Conservation (phyloP, 1,140 invertebrate genomes). For the Tribolium madens region DNA sequence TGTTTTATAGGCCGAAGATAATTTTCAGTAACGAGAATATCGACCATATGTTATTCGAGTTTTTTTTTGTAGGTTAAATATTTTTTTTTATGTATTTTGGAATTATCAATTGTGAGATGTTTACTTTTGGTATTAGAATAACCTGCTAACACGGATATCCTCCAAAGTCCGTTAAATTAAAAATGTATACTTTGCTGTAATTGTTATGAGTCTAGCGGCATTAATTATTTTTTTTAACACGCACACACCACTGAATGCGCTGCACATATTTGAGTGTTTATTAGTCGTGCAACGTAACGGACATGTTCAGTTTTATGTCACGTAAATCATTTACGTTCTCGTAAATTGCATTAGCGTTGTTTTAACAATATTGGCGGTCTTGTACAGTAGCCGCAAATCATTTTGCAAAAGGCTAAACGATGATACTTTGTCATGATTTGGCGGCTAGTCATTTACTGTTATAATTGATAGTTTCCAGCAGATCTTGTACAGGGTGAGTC, state of each 20-base stretch:
- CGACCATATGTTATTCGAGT: neutral
- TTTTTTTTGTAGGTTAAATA: neutral
- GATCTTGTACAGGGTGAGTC: too few species aligned
- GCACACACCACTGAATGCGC: conserved; percentile 32
- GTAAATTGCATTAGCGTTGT: conserved; percentile 35
- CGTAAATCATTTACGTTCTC: conserved; percentile 36
- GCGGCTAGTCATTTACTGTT: too few species aligned
- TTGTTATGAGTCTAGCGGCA: conserved; percentile 35
- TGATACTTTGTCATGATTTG: too few species aligned
- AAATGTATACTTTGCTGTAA: conserved; percentile 29
- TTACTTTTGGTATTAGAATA: conserved; percentile 26
- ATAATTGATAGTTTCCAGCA: too few species aligned
- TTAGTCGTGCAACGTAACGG: conserved; percentile 33
- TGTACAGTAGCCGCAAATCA: neutral
- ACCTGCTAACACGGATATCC: conserved; percentile 36
- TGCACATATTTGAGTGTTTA: conserved; percentile 32
- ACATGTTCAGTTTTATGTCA: conserved; percentile 37
- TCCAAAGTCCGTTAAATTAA: conserved; percentile 29
- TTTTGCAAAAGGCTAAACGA: neutral
- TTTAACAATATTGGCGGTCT: conserved; percentile 10
- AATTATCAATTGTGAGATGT: neutral
- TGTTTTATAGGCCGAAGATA: neutral
- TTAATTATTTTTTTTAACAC: conserved; percentile 38
- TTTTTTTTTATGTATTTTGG: neutral
- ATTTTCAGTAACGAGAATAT: neutral